A percentile compares a stretch with the other conserved stretches of the same genome.
phyloP scores from a whole-genome alignment of 2,797 vertebrate genomes.

The Girardinus metallicus region DNA sequence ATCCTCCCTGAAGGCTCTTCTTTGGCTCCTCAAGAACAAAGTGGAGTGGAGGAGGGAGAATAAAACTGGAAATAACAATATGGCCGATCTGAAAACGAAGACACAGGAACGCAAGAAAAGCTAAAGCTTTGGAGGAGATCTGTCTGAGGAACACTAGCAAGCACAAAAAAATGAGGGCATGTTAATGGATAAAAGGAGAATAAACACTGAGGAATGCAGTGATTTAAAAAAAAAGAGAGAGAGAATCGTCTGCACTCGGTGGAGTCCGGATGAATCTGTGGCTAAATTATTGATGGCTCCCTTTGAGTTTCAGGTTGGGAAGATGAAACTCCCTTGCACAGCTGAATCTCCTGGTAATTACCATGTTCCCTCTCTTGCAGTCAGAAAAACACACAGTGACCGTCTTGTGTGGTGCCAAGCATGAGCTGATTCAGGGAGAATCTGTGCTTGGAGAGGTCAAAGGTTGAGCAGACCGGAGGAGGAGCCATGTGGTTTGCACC shows the following conservation, averaged over 20 bases:
- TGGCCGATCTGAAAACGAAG: slow-evolving; percentile 2
- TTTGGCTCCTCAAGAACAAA: slow-evolving; percentile 39
- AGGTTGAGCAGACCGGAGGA: slow-evolving; percentile 32
- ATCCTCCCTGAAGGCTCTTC: slow-evolving; percentile 50
- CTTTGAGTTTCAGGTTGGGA: slow-evolving; percentile 53
- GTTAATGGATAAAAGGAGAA: slow-evolving; percentile 43
- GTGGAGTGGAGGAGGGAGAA: slow-evolving; percentile 2
- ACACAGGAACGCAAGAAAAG: slow-evolving; percentile 26
- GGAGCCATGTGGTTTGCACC: slow-evolving; percentile 65
- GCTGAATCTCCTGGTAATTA: slow-evolving; percentile 38
- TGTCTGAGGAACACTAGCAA: slow-evolving; percentile 7
- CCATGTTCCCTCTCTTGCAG: slow-evolving; percentile 15
- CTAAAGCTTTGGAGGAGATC: slow-evolving; percentile 21
- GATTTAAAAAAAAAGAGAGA: slow-evolving; percentile 12
- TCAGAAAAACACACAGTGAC: slow-evolving; percentile 17
- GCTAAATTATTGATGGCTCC: slow-evolving; percentile 73
- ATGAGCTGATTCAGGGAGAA: slow-evolving; percentile 18
- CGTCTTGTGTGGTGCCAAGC: slow-evolving; percentile 1
- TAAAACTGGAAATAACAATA: slow-evolving; percentile 4
- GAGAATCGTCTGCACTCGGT: slow-evolving; percentile 24
- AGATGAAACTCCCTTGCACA: slow-evolving; percentile 45
- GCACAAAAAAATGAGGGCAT: slow-evolving; percentile 47
- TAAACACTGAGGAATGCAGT: slow-evolving; percentile 32
- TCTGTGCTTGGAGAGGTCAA: slow-evolving; percentile 40
- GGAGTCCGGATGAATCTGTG: slow-evolving; percentile 40